Evolutionary conservation across 2,113 vertebrate species (phyloP).

Genomic region (Axis porcinus): DNA sequence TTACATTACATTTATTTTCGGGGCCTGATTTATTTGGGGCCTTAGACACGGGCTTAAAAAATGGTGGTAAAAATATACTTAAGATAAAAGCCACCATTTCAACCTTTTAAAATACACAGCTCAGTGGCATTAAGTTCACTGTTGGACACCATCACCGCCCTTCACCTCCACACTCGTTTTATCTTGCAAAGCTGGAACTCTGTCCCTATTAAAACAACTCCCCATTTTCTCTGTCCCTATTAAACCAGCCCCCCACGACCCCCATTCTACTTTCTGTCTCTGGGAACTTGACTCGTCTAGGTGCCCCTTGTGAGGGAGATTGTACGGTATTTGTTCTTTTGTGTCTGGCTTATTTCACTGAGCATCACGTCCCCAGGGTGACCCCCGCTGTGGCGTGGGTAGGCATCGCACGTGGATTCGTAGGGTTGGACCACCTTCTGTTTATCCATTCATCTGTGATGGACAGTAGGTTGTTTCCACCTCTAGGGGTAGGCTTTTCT

Average conservation of each 20-base stretch:
- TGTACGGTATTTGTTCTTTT: rapidly evolving
- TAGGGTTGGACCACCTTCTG: rapidly evolving
- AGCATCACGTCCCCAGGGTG: rapidly evolving
- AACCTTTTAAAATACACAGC: rapidly evolving
- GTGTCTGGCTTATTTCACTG: not conserved
- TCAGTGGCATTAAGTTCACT: rapidly evolving
- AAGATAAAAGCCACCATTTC: not conserved
- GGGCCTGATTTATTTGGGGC: not conserved
- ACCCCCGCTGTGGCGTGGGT: rapidly evolving
- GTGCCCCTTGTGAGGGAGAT: rapidly evolving
- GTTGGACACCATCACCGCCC: rapidly evolving
- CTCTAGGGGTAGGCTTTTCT: not conserved
- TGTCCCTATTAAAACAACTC: not conserved
- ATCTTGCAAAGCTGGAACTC: not conserved
- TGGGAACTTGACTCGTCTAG: rapidly evolving
- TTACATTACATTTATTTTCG: not conserved
- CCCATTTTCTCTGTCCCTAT: not conserved
- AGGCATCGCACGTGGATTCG: rapidly evolving
- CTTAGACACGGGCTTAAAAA: not conserved
- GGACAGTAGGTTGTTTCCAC: not conserved
- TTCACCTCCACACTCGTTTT: rapidly evolving
- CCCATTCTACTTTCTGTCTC: rapidly evolving
- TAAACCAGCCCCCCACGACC: not conserved
- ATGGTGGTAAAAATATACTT: not conserved
- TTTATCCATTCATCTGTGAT: rapidly evolving